Evolutionary conservation across 2,888 invertebrate genomes (phyloP).

Genomic region (Dryobota labecula): DNA sequence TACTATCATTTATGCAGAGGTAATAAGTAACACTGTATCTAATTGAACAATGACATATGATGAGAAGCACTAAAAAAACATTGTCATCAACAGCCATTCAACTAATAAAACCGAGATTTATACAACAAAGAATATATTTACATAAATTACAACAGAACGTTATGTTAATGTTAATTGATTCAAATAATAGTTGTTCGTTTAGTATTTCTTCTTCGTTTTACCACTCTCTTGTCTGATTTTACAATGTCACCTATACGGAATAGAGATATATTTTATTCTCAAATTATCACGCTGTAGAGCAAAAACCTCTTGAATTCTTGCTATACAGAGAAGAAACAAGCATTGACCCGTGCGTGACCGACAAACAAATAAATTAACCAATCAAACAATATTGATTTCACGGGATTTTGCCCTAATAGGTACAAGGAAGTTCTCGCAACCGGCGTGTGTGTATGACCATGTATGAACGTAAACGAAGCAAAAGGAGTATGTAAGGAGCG

Average conservation of each 20-base stretch:
- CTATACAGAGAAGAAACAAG: neutral
- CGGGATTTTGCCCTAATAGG: neutral
- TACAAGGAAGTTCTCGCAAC: too few species aligned
- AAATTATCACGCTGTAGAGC: neutral
- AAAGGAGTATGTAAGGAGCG: too few species aligned
- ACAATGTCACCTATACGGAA: neutral
- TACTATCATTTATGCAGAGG: neutral
- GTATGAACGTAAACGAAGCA: too few species aligned
- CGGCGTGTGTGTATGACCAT: too few species aligned
- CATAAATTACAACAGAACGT: slow-evolving; percentile 19
- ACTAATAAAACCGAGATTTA: slow-evolving; percentile 2
- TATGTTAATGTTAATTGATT: slow-evolving; percentile 30
- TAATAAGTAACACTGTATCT: neutral
- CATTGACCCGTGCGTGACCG: neutral
- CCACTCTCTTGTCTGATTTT: neutral
- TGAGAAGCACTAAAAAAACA: neutral
- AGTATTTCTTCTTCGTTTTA: slow-evolving; percentile 11
- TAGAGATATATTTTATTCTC: too few species aligned
- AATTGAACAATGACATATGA: neutral
- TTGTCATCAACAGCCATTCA: slow-evolving; percentile 29
- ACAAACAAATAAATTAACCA: neutral
- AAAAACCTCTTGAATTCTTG: neutral
- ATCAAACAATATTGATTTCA: neutral
- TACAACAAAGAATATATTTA: slow-evolving; percentile 2
- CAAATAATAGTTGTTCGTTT: slow-evolving; percentile 6